Evolutionary conservation across 1,140 invertebrate genomes (phyloP), one percentile per base, ranked within the genome.

Genomic region (Micrasema longulum): DNA sequence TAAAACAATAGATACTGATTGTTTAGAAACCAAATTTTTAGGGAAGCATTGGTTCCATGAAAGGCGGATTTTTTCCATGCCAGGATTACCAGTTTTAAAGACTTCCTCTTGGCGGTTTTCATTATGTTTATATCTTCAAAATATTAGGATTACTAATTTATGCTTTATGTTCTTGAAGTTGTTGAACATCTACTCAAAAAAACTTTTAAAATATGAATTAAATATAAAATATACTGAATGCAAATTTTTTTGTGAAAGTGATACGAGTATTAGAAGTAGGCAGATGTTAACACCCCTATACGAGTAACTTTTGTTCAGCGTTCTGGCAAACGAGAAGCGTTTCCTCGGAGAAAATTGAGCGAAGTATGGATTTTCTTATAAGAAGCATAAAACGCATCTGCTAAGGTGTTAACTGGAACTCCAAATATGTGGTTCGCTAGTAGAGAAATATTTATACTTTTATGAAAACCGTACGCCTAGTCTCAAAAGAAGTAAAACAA

Each of bases 341-440:
- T 22, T 41, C 22, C 22, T 18, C 6, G 12, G 22, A 38, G 60
- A 20, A 64, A 64, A 64, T 64, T 64, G 60, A 64, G 60, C 43
- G 60, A 47, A 64, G 10, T 60, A 41, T 60, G 55, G 36, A 60
- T 64, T 47, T 64, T 45, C 60, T 16, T 23, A n/a, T 26, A 31
- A 64, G 41, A 16, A 23, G 43, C 41, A 64, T 64, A 64, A 64
- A 64, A 47, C 41, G 60, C 60, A 64, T 64, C 60, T 64, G 60
- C 26, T 23, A 26, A 31, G 60, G 36, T 60, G 22, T 18, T 20
- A 16, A 38, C 6, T 16, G 31, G 6, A 11, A 43, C 5, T 18
- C 55, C 14, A 26, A 31, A 31, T 26, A 16, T 55, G 55, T 60
- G 55, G 55, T 7, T 16, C 36, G 55, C 55, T 48, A 18, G 26